Evolutionary conservation across 1,140 invertebrate genomes (phyloP).

Genomic region (Marisa cornuarietis): DNA sequence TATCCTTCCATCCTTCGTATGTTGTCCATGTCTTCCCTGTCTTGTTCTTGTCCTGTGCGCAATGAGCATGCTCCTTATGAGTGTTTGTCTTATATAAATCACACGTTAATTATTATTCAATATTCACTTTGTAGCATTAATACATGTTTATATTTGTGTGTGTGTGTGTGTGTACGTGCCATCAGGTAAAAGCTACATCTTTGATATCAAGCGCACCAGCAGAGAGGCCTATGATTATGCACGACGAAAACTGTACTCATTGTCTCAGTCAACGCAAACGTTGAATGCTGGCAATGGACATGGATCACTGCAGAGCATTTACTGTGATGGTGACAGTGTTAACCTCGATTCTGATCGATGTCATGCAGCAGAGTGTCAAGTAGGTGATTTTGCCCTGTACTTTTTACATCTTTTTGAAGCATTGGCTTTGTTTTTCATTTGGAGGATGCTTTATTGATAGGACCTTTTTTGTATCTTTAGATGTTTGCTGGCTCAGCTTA

Average conservation of each 20-base stretch:
- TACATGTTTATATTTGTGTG: background rate
- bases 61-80: no score
- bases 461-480: background rate
- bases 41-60: background rate
- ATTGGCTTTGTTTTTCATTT: background rate
- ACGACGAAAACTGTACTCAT: conserved; percentile 74
- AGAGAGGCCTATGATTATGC: conserved; percentile 88
- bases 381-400: conserved; percentile 4
- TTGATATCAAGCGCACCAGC: conserved; percentile 86
- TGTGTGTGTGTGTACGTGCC: background rate
- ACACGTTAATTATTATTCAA: no score
- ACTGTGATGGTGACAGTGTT: conserved; percentile 16
- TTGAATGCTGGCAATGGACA: conserved; percentile 16
- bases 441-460: background rate
- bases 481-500: background rate
- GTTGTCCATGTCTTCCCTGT: background rate
- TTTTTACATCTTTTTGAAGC: background rate
- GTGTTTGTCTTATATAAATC: no score
- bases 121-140: background rate
- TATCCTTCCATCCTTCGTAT: background rate
- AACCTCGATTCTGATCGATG: conserved; percentile 28
- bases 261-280: conserved; percentile 14
- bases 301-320: conserved; percentile 18
- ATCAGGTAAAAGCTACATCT: conserved; percentile 83
- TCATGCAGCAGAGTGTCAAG: conserved; percentile 30